phyloP scores from a whole-genome alignment of 92 coral and sea anemone species.

The Epizoanthus stellaris region DNA sequence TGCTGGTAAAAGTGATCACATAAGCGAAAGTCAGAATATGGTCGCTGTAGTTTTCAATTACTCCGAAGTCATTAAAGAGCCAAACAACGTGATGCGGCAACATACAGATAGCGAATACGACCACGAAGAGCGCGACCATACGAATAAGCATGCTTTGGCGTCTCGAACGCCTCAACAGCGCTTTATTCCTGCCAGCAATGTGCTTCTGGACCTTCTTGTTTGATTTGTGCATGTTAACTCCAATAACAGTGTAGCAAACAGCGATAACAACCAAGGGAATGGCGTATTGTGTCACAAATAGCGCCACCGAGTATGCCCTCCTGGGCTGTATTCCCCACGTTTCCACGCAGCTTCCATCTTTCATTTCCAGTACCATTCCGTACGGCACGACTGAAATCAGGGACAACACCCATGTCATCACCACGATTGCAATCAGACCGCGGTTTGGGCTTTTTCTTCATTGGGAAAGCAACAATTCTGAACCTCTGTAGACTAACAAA shows the following conservation, averaged over 20 bases:
- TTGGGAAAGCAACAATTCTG: slow-evolving; percentile 64
- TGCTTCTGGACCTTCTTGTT: slow-evolving; percentile 45
- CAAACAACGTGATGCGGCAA: slow-evolving; percentile 85
- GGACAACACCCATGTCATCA: slow-evolving; percentile 73
- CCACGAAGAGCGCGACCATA: slow-evolving; percentile 71
- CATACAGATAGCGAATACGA: slow-evolving; percentile 85
- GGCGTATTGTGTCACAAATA: slow-evolving; percentile 73
- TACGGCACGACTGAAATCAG: slow-evolving; percentile 61
- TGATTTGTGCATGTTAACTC: slow-evolving; percentile 59
- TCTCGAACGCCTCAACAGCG: slow-evolving; percentile 54
- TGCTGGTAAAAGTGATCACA: slow-evolving; percentile 79
- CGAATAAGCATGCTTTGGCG: slow-evolving; percentile 73
- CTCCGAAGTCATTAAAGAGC: slow-evolving; percentile 69
- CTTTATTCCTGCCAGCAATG: slow-evolving; percentile 61
- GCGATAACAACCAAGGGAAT: slow-evolving; percentile 66
- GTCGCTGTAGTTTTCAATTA: slow-evolving; percentile 14
- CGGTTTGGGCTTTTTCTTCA: slow-evolving; percentile 33
- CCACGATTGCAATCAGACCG: slow-evolving; percentile 20
- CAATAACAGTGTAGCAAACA: slow-evolving; percentile 71
- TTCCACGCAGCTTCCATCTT: slow-evolving; percentile 63
- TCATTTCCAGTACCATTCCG: slow-evolving; percentile 56
- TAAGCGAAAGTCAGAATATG: slow-evolving; percentile 69
- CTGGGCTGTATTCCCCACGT: slow-evolving; percentile 63
- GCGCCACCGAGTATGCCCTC: slow-evolving; percentile 57
- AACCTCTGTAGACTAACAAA: slow-evolving; percentile 74